Evolutionary conservation across 2,113 vertebrate species (phyloP).

Genomic region (Aphyosemion australe): DNA sequence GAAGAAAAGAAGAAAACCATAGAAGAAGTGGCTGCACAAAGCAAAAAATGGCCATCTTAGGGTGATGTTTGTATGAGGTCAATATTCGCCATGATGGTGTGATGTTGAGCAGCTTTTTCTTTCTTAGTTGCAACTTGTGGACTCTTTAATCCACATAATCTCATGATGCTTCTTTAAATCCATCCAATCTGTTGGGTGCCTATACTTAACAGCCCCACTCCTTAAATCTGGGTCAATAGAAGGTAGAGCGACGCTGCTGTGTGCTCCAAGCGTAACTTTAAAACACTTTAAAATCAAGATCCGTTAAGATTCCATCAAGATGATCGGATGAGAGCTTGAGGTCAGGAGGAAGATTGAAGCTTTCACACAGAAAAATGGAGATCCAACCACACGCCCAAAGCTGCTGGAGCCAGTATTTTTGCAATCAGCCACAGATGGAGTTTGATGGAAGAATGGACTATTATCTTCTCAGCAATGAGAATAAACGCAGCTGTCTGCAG

Average conservation of each 20-base stretch:
- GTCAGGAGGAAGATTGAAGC: constrained; percentile 7
- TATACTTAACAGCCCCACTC: constrained; percentile 61
- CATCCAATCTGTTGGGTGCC: constrained; percentile 69
- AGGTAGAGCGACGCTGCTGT: constrained; percentile 7
- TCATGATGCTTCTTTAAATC: constrained; percentile 66
- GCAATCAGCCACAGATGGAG: constrained; percentile 3
- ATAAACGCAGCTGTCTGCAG: neutral
- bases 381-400: constrained; percentile 22
- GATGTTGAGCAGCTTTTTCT: constrained; percentile 24
- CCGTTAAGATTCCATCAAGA: neutral
- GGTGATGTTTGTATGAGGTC: neutral
- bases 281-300: neutral
- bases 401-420: constrained; percentile 22
- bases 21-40: too few species aligned
- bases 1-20: too few species aligned
- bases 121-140: constrained; percentile 33
- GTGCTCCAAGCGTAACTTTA: neutral
- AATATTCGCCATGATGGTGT: constrained; percentile 1
- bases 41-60: too few species aligned
- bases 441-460: constrained; percentile 7
- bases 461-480: neutral
- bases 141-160: constrained; percentile 73
- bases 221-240: constrained; percentile 62
- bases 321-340: neutral
- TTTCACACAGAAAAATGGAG: constrained; percentile 43